Percentiles rank a stretch among this genome's conserved stretches.
These are phyloP conservation scores for Dromius quadrimaculatus DNA, from an alignment of 2,888 invertebrate species.

Conservation along the genomic window DNA sequence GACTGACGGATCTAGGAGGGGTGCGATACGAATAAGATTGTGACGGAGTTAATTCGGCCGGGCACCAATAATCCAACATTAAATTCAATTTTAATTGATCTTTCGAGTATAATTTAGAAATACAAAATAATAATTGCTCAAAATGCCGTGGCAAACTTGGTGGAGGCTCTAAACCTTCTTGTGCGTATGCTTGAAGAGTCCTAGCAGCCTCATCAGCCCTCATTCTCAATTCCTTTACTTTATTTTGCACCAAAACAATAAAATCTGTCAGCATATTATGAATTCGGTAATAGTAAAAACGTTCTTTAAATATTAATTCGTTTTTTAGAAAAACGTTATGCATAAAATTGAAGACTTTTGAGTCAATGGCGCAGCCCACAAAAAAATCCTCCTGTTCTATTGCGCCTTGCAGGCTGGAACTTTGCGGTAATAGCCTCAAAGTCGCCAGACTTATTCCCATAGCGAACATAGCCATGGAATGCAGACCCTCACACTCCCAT, in stretches of 20 bases:
- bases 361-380: constrained; percentile 83
- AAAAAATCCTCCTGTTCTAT: constrained; percentile 85
- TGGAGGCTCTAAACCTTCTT: constrained; percentile 84
- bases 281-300: constrained; percentile 85
- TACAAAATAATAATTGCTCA: constrained; percentile 83
- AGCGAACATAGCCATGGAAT: constrained; percentile 76
- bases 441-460: constrained; percentile 78
- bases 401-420: constrained; percentile 69
- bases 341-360: constrained; percentile 84
- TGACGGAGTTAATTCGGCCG: constrained; percentile 67
- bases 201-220: constrained; percentile 91
- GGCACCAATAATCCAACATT: constrained; percentile 87
- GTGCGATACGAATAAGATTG: constrained; percentile 64
- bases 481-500: constrained; percentile 71
- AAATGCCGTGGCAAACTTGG: constrained; percentile 82
- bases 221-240: constrained; percentile 84
- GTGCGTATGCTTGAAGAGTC: constrained; percentile 78
- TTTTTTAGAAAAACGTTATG: constrained; percentile 79
- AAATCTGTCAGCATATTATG: constrained; percentile 92
- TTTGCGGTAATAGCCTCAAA: constrained; percentile 71
- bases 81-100: constrained; percentile 79
- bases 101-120: constrained; percentile 81
- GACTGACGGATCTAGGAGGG: constrained; percentile 78
- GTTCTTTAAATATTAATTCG: constrained; percentile 77
- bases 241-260: constrained; percentile 91